These are phyloP conservation scores for Myoxocephalus aenaeus DNA, from an alignment of 2,797 vertebrate species.

Conservation along the genomic window DNA sequence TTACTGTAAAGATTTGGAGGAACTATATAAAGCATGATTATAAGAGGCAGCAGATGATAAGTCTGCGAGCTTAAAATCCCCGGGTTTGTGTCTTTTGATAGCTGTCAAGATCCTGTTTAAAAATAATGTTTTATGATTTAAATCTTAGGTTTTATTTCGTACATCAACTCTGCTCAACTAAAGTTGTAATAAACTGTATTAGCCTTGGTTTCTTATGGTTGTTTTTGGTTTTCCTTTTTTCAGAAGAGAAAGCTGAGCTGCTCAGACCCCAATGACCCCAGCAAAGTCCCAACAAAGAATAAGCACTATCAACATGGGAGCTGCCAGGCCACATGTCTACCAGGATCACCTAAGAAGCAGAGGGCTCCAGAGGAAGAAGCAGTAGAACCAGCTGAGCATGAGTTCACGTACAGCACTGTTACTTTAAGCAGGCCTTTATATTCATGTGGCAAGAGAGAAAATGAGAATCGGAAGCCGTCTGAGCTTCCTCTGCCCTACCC, in stretches of 20 bases:
- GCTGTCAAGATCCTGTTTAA: neutral
- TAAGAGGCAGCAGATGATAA: neutral
- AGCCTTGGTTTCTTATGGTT: constrained; percentile 12
- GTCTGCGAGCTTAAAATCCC: neutral
- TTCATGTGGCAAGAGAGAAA: constrained; percentile 38
- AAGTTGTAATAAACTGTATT: neutral
- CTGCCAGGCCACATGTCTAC: constrained; percentile 42
- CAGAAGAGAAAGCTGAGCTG: constrained; percentile 84
- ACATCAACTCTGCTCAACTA: neutral
- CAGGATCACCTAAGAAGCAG: constrained; percentile 31
- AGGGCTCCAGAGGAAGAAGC: constrained; percentile 13
- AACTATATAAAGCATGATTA: neutral
- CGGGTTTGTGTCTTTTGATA: neutral
- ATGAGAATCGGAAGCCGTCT: constrained; percentile 14
- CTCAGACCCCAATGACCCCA: constrained; percentile 57
- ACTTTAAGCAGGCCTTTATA: constrained; percentile 57
- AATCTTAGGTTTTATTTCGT: neutral
- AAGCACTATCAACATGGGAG: constrained; percentile 39
- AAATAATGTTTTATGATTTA: neutral
- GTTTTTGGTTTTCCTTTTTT: constrained; percentile 30
- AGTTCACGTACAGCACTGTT: constrained; percentile 24
- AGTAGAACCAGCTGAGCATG: neutral
- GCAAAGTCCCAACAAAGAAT: constrained; percentile 38
- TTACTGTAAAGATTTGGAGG: neutral
- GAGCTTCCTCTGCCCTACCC: constrained; percentile 38